Percentiles rank a stretch among this genome's conserved stretches.
Conservation (phyloP, 2,888 invertebrate species). For the Arge pagana region DNA sequence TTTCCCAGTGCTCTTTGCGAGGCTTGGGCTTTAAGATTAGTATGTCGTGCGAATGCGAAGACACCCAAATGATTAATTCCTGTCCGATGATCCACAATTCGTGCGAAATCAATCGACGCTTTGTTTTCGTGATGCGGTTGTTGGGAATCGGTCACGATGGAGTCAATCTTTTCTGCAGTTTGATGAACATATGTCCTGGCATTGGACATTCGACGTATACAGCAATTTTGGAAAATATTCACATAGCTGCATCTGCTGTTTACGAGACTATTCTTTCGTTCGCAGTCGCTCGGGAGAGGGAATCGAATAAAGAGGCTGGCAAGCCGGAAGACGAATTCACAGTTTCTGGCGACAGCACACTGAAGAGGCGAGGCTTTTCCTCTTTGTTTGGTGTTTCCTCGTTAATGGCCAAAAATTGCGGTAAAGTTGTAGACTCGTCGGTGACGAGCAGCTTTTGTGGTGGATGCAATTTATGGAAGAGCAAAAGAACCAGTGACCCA, state of each 20-base stretch:
- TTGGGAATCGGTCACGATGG: constrained; percentile 28
- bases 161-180: constrained; percentile 35
- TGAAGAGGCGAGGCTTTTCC: constrained; percentile 30
- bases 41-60: constrained; percentile 31
- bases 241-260: constrained; percentile 28
- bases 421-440: constrained; percentile 29
- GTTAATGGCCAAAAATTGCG: constrained; percentile 29
- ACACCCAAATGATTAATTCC: constrained; percentile 29
- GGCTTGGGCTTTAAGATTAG: constrained; percentile 31
- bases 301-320: constrained; percentile 30
- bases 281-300: constrained; percentile 29
- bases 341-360: constrained; percentile 30
- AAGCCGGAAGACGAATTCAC: constrained; percentile 28
- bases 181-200: constrained; percentile 30
- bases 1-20: no score
- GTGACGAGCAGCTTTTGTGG: constrained; percentile 28
- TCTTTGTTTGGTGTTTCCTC: constrained; percentile 33
- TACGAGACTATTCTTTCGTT: constrained; percentile 24
- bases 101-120: constrained; percentile 34
- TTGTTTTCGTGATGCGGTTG: constrained; percentile 30
- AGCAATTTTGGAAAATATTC: constrained; percentile 26
- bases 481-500: constrained; percentile 20
- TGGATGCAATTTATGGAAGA: constrained; percentile 23
- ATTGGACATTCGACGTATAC: constrained; percentile 26
- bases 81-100: constrained; percentile 27